Evolutionary conservation across 2,113 vertebrate genomes (phyloP), one percentile per base, ranked within the genome.

Genomic region (Gobiocypris rarus): DNA sequence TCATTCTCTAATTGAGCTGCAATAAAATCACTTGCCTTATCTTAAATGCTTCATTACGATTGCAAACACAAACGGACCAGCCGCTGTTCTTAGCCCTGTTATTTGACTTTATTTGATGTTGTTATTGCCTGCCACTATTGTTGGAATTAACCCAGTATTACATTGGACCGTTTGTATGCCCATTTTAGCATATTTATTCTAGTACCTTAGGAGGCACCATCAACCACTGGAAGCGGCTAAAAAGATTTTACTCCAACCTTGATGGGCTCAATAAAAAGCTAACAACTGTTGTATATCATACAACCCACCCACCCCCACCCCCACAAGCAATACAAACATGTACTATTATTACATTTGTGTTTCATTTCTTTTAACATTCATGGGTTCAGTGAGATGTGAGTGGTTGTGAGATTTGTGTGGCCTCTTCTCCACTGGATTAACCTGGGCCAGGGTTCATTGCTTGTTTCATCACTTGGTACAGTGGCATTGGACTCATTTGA

Each of bases 341-440:
- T 80, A 79, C 78, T 91, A 86, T 93, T 93, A 91, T 92, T 92
- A 93, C 86, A 93, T 93, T 87, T 90, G 9, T 3, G 69, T 87
- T 87, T 91, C 84, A 92, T 93, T 93, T 93, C 89, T 90, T 87
- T 73, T 14, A 88, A 91, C 90, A 13, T 70, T 11, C 19, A 22
- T 43, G n/a, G 2, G n/a, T 13, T 45, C 5, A 13, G 11, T 71
- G 22, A 45, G 69, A n/a, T 45, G 34, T 70, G 17, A 69, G 15
- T 41, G 65, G 31, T 10, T 7, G 38, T 38, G 38, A 38, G 38
- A 38, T 38, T 5, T 41, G 3, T 71, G 45, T 11, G 41, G 38
- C 22, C 69, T 70, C 2, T 70, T 11, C 34, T 71, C 22, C 22
- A 71, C 5, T 69, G 17, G 31, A 69, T 9, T 69, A 38, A 38